Percentiles rank a stretch among this genome's conserved stretches.
Conservation (phyloP, 2,113 vertebrate genomes). For the Odocoileus virginianus region DNA sequence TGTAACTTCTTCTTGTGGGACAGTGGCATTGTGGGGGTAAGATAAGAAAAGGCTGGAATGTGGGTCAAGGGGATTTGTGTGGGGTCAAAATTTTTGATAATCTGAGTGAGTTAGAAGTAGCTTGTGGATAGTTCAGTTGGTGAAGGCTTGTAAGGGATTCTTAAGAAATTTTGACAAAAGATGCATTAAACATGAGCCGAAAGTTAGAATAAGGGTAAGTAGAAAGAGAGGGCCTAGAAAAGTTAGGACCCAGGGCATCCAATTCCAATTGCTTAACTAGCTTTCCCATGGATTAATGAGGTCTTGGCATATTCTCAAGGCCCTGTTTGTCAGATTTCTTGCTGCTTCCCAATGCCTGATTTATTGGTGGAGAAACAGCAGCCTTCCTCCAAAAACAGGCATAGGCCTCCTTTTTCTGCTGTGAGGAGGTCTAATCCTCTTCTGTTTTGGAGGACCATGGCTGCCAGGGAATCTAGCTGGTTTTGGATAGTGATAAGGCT, state of each 20-base stretch:
- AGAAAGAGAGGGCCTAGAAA: background rate
- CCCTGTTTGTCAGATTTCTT: background rate
- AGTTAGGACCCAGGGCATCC: background rate
- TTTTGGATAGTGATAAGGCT: background rate
- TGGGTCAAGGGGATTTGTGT: background rate
- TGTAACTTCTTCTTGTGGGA: background rate
- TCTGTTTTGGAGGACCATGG: background rate
- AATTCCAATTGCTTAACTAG: background rate
- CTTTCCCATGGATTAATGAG: background rate
- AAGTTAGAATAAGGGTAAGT: background rate
- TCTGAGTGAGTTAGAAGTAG: background rate
- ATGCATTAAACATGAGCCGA: background rate
- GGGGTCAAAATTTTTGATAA: background rate
- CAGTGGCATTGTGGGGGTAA: background rate
- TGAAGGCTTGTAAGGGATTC: background rate
- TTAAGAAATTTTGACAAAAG: background rate
- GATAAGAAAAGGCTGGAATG: background rate
- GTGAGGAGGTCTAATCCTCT: background rate
- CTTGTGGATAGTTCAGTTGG: background rate
- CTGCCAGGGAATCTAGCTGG: background rate
- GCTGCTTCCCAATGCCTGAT: background rate
- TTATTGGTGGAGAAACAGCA: background rate
- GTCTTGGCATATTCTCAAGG: background rate
- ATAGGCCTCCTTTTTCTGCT: background rate
- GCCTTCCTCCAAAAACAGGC: background rate